Conservation (phyloP, 2,888 invertebrate genomes). For the Pheosia gnoma region DNA sequence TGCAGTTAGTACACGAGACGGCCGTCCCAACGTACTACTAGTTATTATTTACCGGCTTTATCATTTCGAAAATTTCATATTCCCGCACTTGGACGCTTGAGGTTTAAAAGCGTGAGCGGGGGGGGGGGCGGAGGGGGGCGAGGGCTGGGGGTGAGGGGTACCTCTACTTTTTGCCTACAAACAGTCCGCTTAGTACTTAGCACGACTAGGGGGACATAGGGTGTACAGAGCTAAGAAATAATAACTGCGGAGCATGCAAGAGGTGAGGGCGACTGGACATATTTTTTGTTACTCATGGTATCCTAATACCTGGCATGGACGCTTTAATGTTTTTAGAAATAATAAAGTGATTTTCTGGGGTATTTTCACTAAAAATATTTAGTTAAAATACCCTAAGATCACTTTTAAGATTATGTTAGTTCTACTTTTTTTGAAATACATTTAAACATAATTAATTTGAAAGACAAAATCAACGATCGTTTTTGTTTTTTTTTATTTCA, state of each 20-base stretch:
- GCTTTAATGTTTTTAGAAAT: slow-evolving; percentile 22
- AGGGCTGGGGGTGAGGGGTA: slow-evolving; percentile 35
- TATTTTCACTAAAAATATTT: no score
- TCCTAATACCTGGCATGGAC: slow-evolving; percentile 46
- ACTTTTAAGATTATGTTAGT: no score
- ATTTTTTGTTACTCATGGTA: slow-evolving; percentile 52
- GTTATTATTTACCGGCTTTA: slow-evolving; percentile 85
- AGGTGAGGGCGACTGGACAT: slow-evolving; percentile 57
- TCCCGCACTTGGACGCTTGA: slow-evolving; percentile 83
- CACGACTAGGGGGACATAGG: slow-evolving; percentile 66
- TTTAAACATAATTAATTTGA: no score
- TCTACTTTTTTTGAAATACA: no score
- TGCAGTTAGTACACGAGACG: slow-evolving; percentile 67
- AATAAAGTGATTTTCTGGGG: no score
- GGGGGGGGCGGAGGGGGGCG: slow-evolving; percentile 56
- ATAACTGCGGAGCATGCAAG: slow-evolving; percentile 77
- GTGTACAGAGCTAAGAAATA: slow-evolving; percentile 74
- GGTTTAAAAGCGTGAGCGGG: slow-evolving; percentile 81
- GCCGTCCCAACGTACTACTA: slow-evolving; percentile 74
- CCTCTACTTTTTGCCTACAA: slow-evolving; percentile 75
- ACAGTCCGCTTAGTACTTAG: slow-evolving; percentile 72
- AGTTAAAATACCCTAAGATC: no score
- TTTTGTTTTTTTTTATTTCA: no score
- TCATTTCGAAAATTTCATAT: slow-evolving; percentile 85
- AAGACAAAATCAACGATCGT: no score